Conservation (phyloP, 2,797 vertebrate genomes). For the Muscicapa comitata region DNA sequence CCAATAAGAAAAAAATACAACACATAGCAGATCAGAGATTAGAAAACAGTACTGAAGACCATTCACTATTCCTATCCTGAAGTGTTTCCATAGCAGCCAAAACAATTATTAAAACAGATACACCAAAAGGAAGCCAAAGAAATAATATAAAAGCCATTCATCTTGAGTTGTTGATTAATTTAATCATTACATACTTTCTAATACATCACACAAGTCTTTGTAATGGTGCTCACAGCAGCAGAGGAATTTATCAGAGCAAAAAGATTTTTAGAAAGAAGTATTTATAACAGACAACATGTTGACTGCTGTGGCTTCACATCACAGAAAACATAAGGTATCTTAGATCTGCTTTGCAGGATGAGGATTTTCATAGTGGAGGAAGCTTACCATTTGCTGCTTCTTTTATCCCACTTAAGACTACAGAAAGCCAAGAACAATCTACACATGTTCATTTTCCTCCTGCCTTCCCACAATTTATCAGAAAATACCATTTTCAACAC, state of each 20-base stretch:
- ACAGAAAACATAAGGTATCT: background rate
- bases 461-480: background rate
- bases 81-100: constrained; percentile 60
- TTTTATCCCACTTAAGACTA: background rate
- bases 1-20: background rate
- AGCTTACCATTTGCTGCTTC: background rate
- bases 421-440: background rate
- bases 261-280: background rate
- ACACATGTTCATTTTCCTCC: background rate
- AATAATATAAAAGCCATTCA: background rate
- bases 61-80: constrained; percentile 34
- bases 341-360: background rate
- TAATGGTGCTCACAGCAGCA: background rate
- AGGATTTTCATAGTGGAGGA: background rate
- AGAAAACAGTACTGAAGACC: background rate
- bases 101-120: constrained; percentile 52
- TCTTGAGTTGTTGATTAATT: background rate
- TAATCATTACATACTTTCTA: background rate
- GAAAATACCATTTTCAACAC: background rate
- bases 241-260: background rate
- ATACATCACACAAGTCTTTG: background rate
- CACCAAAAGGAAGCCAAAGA: background rate
- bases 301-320: background rate
- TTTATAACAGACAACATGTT: background rate
- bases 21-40: background rate